Evolutionary conservation across 1,140 invertebrate species (phyloP), one percentile per base, ranked within the genome.

Genomic region (Mactra quadrangularis): DNA sequence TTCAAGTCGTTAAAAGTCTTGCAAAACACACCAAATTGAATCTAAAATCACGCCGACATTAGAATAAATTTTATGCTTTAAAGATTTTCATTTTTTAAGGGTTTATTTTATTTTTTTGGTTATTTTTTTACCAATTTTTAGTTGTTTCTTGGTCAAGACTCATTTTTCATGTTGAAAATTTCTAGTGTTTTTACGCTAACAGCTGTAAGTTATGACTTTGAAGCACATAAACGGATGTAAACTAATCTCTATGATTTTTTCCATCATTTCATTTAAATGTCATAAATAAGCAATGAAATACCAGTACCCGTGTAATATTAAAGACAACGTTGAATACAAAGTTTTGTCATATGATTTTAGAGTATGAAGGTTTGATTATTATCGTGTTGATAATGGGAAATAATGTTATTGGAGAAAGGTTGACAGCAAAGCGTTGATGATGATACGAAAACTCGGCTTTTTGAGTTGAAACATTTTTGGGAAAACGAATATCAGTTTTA

Each of bases 211-310:
- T 76, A 76, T 62, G 57, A 45, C 19, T 45, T 27, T 29, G 22
- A 15, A 50, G 15, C 62, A 50, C 74, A 76, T 60, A 76, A 76
- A 76, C 59, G 62, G 59, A 57, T n/a, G 57, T 41, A 50, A 76
- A 76, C 6, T 76, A 60, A 76, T 62, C 74, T 25, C n/a, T 15
- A 31, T 33, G 22, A 76, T 62, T 76, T 76, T 38, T 33, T 60
- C 74, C 59, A 33, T 60, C 35, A 76, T 76, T 76, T 76, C 41
- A 76, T 76, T 76, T 76, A 76, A 76, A 76, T 52, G 74, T 62
- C 45, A 76, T 76, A 76, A 76, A 76, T 60, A 76, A 76, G 31
- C 59, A 41, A 76, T 76, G 38, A 62, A 60, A 62, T 60, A 33
- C 62, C 74, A 62, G 59, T 60, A 60, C 19, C 59, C n/a, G 38